A percentile compares a stretch with the other conserved stretches of the same genome.
Conservation (phyloP, 2,797 vertebrate genomes). For the Alfaro cultratus region DNA sequence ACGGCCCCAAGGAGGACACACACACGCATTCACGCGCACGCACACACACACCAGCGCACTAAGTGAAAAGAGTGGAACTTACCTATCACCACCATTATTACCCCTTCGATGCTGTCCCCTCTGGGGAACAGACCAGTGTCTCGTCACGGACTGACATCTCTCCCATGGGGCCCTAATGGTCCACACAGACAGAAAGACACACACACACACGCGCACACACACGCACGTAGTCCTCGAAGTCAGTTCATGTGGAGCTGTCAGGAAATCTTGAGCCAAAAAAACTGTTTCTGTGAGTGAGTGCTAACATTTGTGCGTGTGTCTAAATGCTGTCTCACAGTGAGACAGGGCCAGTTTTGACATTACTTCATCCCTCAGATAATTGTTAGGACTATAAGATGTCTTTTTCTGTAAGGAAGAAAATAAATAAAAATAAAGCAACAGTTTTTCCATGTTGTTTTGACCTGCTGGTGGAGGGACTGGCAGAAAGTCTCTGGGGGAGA, state of each 20-base stretch:
- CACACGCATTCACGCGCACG: slow-evolving; percentile 5
- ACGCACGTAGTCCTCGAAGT: slow-evolving; percentile 12
- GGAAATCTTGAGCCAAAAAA: slow-evolving; percentile 47
- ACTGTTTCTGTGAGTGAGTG: slow-evolving; percentile 49
- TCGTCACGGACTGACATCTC: slow-evolving; percentile 71
- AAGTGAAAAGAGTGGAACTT: slow-evolving; percentile 41
- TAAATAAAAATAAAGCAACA: slow-evolving; percentile 56
- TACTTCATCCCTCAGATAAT: slow-evolving; percentile 59
- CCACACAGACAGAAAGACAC: slow-evolving; percentile 27
- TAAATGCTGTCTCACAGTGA: slow-evolving; percentile 48
- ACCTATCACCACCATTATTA: slow-evolving; percentile 68
- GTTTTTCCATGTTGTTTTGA: slow-evolving; percentile 41
- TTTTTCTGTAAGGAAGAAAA: slow-evolving; percentile 41
- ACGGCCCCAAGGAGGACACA: slow-evolving; percentile 18
- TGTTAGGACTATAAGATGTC: slow-evolving; percentile 45
- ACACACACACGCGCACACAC: slow-evolving; percentile 22
- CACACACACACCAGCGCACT: neutral
- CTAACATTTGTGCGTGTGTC: slow-evolving; percentile 23
- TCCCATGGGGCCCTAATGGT: slow-evolving; percentile 72
- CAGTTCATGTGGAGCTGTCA: slow-evolving; percentile 65
- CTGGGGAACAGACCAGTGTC: slow-evolving; percentile 71
- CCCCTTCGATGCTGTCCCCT: slow-evolving; percentile 72
- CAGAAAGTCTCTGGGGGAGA: slow-evolving; percentile 62
- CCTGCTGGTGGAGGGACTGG: slow-evolving; percentile 53
- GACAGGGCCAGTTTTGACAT: slow-evolving; percentile 40